Conservation (phyloP, 2,888 invertebrate genomes). For the Ethmia dodecea region DNA sequence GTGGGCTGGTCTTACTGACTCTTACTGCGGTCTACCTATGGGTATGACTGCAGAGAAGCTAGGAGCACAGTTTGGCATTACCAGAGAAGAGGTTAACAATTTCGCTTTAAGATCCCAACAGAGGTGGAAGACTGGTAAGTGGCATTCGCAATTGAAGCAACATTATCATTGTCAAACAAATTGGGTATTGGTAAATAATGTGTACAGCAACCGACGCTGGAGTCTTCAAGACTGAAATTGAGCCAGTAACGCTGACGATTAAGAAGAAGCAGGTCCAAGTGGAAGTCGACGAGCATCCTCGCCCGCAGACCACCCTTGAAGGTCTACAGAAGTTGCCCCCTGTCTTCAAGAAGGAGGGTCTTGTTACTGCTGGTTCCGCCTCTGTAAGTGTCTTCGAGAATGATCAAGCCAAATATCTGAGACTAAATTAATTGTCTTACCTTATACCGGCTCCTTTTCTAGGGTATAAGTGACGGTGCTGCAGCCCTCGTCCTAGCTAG, state of each 20-base stretch:
- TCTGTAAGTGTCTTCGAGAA: conserved; percentile 80
- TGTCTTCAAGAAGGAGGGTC: conserved; percentile 95
- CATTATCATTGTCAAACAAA: too few relatives aligned
- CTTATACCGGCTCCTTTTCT: too few relatives aligned
- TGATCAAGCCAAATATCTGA: not conserved
- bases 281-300: conserved; percentile 94
- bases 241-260: conserved; percentile 88
- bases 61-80: conserved; percentile 87
- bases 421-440: too few relatives aligned
- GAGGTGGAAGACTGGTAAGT: conserved; percentile 89
- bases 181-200: too few relatives aligned
- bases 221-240: conserved; percentile 92
- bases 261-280: conserved; percentile 90
- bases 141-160: too few relatives aligned
- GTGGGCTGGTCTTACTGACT: conserved; percentile 91
- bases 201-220: conserved; percentile 89
- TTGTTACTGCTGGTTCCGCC: conserved; percentile 96
- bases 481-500: conserved; percentile 93
- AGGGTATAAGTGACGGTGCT: conserved; percentile 99
- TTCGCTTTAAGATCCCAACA: conserved; percentile 92
- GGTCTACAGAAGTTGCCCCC: conserved; percentile 89
- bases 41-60: conserved; percentile 96
- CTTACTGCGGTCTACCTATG: conserved; percentile 95
- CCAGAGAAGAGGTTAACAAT: conserved; percentile 89
- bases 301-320: conserved; percentile 92